Evolutionary conservation across 2,888 invertebrate genomes (phyloP).

Genomic region (Drosophila kanekoi): DNA sequence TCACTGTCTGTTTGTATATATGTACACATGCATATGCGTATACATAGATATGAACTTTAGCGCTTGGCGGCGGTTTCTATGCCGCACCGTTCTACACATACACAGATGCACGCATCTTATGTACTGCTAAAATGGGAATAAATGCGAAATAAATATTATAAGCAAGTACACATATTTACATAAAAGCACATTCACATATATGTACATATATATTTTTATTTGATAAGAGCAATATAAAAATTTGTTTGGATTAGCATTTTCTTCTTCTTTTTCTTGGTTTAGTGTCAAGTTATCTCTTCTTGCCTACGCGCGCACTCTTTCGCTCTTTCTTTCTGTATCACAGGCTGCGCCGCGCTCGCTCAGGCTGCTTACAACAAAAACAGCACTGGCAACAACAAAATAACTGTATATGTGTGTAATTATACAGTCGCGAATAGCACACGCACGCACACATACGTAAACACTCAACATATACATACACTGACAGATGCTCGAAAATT

Average conservation of each 20-base stretch:
- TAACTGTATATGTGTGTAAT: conserved; percentile 57
- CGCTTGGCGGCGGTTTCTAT: conserved; percentile 70
- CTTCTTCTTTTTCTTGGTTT: conserved; percentile 25
- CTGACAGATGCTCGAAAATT: conserved; percentile 39
- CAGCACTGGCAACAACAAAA: conserved; percentile 53
- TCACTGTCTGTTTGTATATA: conserved; percentile 35
- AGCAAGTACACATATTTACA: conserved; percentile 2
- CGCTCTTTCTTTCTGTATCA: conserved; percentile 62
- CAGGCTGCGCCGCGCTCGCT: conserved; percentile 62
- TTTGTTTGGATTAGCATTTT: conserved; percentile 45
- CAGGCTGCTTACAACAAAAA: conserved; percentile 59
- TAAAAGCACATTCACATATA: conserved; percentile 4
- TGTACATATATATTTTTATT: conserved; percentile 14
- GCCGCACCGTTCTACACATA: conserved; percentile 61
- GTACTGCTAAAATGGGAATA: conserved; percentile 59
- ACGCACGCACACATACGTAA: conserved; percentile 28
- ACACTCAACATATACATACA: conserved; percentile 37
- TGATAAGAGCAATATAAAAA: conserved; percentile 42
- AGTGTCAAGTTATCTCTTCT: conserved; percentile 41
- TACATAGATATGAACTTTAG: conserved; percentile 42
- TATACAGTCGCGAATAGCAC: conserved; percentile 68
- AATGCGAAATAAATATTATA: conserved; percentile 39
- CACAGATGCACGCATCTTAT: conserved; percentile 65
- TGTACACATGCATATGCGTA: conserved; percentile 11
- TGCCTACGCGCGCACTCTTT: conserved; percentile 55